phyloP scores from a whole-genome alignment of 2,888 invertebrate species.

The Cantharis nigra region DNA sequence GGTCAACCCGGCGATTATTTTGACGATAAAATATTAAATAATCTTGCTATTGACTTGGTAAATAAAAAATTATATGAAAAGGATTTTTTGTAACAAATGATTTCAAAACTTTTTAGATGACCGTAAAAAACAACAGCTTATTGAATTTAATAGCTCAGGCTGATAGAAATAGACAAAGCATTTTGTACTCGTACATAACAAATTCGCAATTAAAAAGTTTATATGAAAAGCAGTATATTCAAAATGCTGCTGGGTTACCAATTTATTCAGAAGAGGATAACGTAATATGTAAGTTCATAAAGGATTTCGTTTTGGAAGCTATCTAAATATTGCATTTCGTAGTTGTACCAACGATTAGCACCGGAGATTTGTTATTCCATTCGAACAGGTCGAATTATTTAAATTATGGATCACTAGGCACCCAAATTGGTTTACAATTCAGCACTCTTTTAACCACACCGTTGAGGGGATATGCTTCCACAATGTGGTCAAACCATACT shows the following conservation, averaged over 20 bases:
- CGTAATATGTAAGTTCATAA: conserved; percentile 2
- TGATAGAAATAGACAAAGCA: conserved; percentile 3
- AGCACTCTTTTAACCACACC: not conserved
- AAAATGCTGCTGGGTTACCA: not conserved
- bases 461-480: not conserved
- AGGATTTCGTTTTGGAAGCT: not conserved
- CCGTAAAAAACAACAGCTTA: not conserved
- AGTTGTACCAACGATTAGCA: conserved; percentile 3
- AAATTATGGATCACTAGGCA: conserved; percentile 11
- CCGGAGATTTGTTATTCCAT: not conserved
- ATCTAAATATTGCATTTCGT: not conserved
- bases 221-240: conserved; percentile 7
- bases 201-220: not conserved
- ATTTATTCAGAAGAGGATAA: not conserved
- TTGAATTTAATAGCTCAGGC: conserved; percentile 9
- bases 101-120: conserved; percentile 1
- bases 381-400: conserved; percentile 6
- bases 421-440: not conserved
- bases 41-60: conserved; percentile 11
- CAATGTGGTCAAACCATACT: not conserved
- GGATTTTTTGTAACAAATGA: not conserved
- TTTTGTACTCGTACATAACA: not conserved
- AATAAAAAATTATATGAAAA: not conserved
- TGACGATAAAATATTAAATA: conserved; percentile 58
- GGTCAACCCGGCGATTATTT: conserved; percentile 50